These are phyloP conservation scores for Mus musculus DNA, from an alignment of 2,113 vertebrate species.

Conservation along the genomic window GRCm39 chr17:79995001-79995500, in stretches of 20 bases:
- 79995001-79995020: not conserved
- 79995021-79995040: not conserved
- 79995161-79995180: not conserved
- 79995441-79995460: not conserved
- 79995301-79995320: too few relatives aligned
- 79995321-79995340: not conserved
- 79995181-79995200: not conserved
- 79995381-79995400: not conserved
- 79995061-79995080: not conserved
- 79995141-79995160: not conserved
- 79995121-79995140: not conserved
- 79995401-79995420: not conserved
- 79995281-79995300: not conserved
- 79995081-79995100: not conserved
- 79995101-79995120: not conserved
- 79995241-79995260: not conserved
- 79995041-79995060: not conserved
- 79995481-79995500: not conserved
- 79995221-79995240: not conserved
- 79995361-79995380: not conserved
- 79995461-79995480: not conserved
- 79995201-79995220: not conserved
- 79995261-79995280: not conserved
- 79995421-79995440: not conserved
- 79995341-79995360: not conserved